Percentiles rank a stretch among this genome's conserved stretches.
Conservation (phyloP, 2,797 vertebrate genomes). For the Sebastes cheni region DNA sequence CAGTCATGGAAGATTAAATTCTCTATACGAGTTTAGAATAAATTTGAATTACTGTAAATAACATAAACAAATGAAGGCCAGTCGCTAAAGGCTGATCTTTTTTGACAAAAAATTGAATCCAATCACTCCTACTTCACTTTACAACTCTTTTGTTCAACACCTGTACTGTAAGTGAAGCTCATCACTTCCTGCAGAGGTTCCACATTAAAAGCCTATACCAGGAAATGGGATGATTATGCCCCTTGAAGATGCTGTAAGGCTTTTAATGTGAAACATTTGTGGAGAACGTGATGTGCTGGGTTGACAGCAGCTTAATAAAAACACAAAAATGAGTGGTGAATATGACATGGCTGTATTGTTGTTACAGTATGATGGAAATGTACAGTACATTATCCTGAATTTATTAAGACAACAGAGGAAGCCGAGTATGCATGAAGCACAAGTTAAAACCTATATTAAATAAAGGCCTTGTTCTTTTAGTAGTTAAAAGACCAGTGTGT, state of each 20-base stretch:
- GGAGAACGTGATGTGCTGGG: neutral
- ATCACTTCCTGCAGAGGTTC: neutral
- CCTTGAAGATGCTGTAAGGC: neutral
- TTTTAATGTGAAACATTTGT: conserved; percentile 24
- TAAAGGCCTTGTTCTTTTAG: neutral
- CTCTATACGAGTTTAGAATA: neutral
- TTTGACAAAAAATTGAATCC: neutral
- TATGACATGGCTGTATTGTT: neutral
- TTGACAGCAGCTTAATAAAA: neutral
- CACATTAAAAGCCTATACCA: neutral
- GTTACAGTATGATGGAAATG: neutral
- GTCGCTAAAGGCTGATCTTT: neutral
- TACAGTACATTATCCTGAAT: neutral
- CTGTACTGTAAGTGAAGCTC: neutral
- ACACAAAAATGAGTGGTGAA: neutral
- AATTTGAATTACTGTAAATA: neutral
- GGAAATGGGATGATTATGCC: neutral
- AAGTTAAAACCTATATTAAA: neutral
- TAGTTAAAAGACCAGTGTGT: too few relatives aligned
- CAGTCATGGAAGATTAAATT: neutral
- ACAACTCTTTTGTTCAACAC: neutral
- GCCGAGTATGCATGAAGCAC: neutral
- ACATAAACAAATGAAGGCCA: neutral
- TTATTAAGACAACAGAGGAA: neutral
- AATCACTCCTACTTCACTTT: neutral